Base-by-base conservation (phyloP, 2,888 invertebrate species). In the Thelaira solivaga region DNA sequence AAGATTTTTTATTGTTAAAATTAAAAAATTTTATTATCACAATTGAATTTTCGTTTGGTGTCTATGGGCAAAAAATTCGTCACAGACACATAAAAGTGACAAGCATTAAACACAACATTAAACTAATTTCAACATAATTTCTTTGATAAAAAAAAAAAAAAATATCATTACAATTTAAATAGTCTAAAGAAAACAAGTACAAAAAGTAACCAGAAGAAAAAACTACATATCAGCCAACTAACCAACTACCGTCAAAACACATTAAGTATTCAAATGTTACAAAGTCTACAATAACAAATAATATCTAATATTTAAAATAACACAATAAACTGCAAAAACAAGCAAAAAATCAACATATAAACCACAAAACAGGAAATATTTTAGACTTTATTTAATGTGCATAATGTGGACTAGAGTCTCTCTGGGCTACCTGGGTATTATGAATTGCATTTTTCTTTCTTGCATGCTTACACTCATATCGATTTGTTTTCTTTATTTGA, bases 311-410 rank as follows among this genome's bases (percentile, higher is more conserved):
- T 59, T 57, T 65, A 36, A 74, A 59, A 74, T 67, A 67, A 39
- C 53, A 74, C 59, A 71, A 59, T 64, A 41, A 64, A 71, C 36
- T 57, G 20, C 36, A 69, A 49, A 34, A 1, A 18, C 45, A 31
- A 64, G 24, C 36, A 49, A 20, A 31, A 57, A 41, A 57, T 18
- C 24, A 39, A 16, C 36, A 71, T 39, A 55, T 39, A 49, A 76
- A 71, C 76, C 51, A 57, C 64, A 71, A 76, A 71, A 71, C 76
- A 65, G 76, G 76, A 76, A 76, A 76, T 51, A 34, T 76, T 47
- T 69, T 31, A 57, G 59, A 72, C 55, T 47, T 72, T 72, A 64
- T 72, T 31, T 62, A 45, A 36, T 22, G 49, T 41, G 39, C 5
- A 41, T 41, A 26, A n/a, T 36, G 26, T 11, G 24, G 7, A 13